A percentile compares a stretch with the other conserved stretches of the same genome.
These are phyloP conservation scores for Porites rus DNA, from an alignment of 92 coral and sea anemone genomes.

Conservation along the genomic window DNA sequence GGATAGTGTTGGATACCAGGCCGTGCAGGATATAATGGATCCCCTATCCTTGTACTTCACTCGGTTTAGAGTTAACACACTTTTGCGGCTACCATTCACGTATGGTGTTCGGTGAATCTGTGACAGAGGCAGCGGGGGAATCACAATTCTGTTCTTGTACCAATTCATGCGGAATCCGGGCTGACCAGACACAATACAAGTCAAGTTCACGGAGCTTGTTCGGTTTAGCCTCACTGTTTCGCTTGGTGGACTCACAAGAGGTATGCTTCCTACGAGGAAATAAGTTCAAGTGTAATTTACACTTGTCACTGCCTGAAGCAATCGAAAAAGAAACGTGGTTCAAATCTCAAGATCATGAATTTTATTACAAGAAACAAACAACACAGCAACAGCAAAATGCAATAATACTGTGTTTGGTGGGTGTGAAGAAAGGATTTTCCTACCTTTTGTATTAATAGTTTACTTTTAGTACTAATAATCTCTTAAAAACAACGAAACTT, in stretches of 20 bases:
- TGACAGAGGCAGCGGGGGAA: slow-evolving; percentile 42
- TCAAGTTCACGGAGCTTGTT: slow-evolving; percentile 74
- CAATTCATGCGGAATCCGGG: slow-evolving; percentile 71
- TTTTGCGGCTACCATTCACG: slow-evolving; percentile 63
- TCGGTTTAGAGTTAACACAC: slow-evolving; percentile 69
- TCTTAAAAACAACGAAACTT: too few species aligned
- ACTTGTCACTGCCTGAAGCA: neutral
- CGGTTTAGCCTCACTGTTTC: slow-evolving; percentile 80
- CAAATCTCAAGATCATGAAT: too few species aligned
- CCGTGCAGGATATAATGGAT: slow-evolving; percentile 82
- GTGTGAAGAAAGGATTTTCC: too few species aligned
- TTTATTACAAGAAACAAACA: too few species aligned
- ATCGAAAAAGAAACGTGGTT: too few species aligned
- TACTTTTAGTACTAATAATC: too few species aligned
- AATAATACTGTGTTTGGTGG: too few species aligned
- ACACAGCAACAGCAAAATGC: too few species aligned
- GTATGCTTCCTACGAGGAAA: slow-evolving; percentile 85
- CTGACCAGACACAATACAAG: slow-evolving; percentile 88
- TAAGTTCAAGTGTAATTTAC: too few species aligned
- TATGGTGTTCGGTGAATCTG: slow-evolving; percentile 27
- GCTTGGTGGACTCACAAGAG: slow-evolving; percentile 84
- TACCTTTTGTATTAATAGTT: too few species aligned
- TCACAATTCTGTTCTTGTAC: slow-evolving; percentile 68
- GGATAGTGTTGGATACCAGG: slow-evolving; percentile 81
- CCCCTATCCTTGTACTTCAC: slow-evolving; percentile 89